These are phyloP conservation scores for Cacatua alba DNA, from an alignment of 2,113 vertebrate genomes.

Conservation along the genomic window DNA sequence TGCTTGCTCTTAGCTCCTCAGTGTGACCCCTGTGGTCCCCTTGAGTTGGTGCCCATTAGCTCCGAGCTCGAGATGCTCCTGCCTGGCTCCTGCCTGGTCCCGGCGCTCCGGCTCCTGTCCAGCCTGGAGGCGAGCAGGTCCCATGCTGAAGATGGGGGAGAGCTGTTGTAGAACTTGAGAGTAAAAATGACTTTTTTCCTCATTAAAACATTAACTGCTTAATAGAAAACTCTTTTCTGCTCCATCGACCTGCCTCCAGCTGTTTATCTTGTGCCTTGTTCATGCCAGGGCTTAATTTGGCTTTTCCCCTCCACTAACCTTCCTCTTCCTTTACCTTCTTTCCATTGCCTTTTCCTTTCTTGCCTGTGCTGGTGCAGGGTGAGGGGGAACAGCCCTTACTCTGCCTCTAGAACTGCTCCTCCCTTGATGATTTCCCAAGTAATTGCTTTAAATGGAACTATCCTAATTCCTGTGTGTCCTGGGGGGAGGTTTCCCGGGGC, in stretches of 20 bases:
- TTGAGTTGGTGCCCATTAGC: neutral
- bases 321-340: neutral
- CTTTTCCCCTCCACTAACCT: neutral
- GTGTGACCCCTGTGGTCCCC: rapidly evolving
- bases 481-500: neutral
- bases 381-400: neutral
- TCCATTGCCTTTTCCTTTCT: neutral
- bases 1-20: rapidly evolving
- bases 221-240: neutral
- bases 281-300: neutral
- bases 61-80: neutral
- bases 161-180: neutral
- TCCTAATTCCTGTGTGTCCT: neutral
- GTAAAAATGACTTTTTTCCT: neutral
- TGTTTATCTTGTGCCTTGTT: neutral
- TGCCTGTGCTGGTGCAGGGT: neutral
- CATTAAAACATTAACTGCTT: neutral
- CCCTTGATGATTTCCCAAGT: neutral
- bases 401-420: neutral
- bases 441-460: neutral
- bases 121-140: neutral
- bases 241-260: neutral
- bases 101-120: rapidly evolving
- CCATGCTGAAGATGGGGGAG: neutral
- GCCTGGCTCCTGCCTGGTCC: neutral